Conservation (phyloP, 1,140 invertebrate species). For the Scaptomyza hsui region DNA sequence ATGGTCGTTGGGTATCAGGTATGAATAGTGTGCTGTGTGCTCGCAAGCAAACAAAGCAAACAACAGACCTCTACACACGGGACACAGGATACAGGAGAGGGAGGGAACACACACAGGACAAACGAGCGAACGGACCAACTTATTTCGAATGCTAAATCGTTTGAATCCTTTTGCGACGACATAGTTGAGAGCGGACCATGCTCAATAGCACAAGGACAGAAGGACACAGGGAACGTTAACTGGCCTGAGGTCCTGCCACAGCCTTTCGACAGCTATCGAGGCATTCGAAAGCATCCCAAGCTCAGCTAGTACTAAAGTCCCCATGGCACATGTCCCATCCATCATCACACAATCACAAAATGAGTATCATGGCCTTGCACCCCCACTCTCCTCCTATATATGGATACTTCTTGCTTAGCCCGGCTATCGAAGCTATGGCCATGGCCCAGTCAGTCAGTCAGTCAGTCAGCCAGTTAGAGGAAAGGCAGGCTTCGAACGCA, state of each 20-base stretch:
- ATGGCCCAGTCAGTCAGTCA: conserved; percentile 32
- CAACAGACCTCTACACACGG: conserved; percentile 35
- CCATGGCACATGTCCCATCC: conserved; percentile 69
- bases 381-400: neutral
- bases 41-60: conserved; percentile 44
- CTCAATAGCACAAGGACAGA: conserved; percentile 66
- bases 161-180: conserved; percentile 73
- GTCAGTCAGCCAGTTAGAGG: conserved; percentile 30
- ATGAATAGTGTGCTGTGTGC: conserved; percentile 34
- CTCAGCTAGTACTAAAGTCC: conserved; percentile 42
- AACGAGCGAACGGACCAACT: conserved; percentile 48
- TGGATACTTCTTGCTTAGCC: conserved; percentile 3
- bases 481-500: conserved; percentile 81
- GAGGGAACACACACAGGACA: neutral
- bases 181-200: conserved; percentile 69
- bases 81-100: neutral
- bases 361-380: conserved; percentile 66
- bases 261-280: conserved; percentile 54
- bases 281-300: conserved; percentile 50
- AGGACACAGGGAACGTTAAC: conserved; percentile 48
- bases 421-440: conserved; percentile 46
- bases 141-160: conserved; percentile 80
- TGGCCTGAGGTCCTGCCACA: conserved; percentile 22
- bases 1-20: conserved; percentile 55
- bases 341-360: conserved; percentile 83